Percentiles rank a stretch among this genome's conserved stretches.
These are phyloP conservation scores for Motacilla tschutschensis DNA, from an alignment of 2,113 vertebrate genomes.

Conservation along the genomic window DNA sequence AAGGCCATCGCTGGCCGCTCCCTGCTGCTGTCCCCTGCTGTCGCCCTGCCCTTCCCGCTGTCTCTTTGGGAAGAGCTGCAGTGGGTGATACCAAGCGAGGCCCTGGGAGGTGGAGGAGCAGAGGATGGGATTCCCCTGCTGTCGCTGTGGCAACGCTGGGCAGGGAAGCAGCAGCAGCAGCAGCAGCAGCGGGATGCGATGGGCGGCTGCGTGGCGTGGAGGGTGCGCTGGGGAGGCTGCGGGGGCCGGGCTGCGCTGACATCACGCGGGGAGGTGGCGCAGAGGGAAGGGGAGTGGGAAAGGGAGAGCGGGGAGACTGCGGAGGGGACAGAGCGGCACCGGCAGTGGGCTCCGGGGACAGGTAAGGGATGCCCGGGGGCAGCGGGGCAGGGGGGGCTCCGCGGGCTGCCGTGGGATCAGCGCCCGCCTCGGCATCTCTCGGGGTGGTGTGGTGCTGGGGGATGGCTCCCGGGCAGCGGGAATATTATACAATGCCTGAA, in stretches of 20 bases:
- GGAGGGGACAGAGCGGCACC: neutral
- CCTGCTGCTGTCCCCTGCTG: neutral
- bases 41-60: neutral
- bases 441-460: neutral
- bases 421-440: neutral
- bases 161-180: slow-evolving; percentile 7
- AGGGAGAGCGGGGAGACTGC: slow-evolving; percentile 33
- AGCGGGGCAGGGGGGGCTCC: neutral
- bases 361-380: neutral
- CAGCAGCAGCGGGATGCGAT: neutral
- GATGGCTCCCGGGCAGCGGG: neutral
- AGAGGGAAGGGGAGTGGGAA: neutral
- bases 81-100: neutral
- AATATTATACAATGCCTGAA: neutral
- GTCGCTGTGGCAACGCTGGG: slow-evolving; percentile 43
- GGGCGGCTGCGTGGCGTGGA: slow-evolving; percentile 15
- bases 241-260: slow-evolving; percentile 36
- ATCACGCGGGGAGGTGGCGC: slow-evolving; percentile 18
- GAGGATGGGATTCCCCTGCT: slow-evolving; percentile 52
- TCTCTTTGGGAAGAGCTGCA: slow-evolving; percentile 10
- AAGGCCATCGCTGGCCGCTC: neutral
- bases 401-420: accelerated
- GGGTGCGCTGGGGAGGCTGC: slow-evolving; percentile 24
- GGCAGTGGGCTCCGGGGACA: neutral
- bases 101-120: neutral